Evolutionary conservation across 2,113 vertebrate species (phyloP), one percentile per base, ranked within the genome.

Genomic region (Thermophis baileyi): DNA sequence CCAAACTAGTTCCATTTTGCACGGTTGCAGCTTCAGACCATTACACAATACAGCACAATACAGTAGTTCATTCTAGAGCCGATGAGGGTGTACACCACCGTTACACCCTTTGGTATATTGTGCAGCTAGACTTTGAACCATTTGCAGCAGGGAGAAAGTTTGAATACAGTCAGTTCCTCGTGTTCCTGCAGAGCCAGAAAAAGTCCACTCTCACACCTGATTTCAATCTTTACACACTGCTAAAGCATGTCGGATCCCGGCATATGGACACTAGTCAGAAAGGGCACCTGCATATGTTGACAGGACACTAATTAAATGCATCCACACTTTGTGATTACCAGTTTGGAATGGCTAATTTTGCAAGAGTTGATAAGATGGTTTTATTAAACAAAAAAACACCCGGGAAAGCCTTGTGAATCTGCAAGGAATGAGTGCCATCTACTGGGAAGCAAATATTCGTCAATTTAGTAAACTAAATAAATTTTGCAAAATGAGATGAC

Each of bases 391-490:
- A 74, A 54, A 9, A 12, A 35, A 53, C 12, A 88, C 11, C 0
- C 7, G 0, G 18, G 4, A 40, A 0, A 50, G 51, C 9, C 24
- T 9, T 40, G 89, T 51, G 2, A 5, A 53, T 95, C 40, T 91
- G 90, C 91, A 88, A 90, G 93, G 47, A 50, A 47, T 0, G 92
- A 95, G 94, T 94, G 96, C 96, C 97, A 96, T 91, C 97, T 97
- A 92, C 96, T 93, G 96, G 1, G 90, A 87, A 1, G 1, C 85
- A 54, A 27, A 35, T 0, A 51, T 35, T 50, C 87, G 60, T 44
- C 0, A 0, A 85, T 89, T 6, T 60, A 16, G 91, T 85, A 60
- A 3, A 40, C 2, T 46, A 30, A 30, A 27, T 10, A 44, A 89
- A 92, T 22, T 20, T 47, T 87, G 14, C 44, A 30, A 87, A 87